A percentile compares a stretch with the other conserved stretches of the same genome.
Conservation (phyloP, 2,888 invertebrate genomes). For the Brenthis hecate region DNA sequence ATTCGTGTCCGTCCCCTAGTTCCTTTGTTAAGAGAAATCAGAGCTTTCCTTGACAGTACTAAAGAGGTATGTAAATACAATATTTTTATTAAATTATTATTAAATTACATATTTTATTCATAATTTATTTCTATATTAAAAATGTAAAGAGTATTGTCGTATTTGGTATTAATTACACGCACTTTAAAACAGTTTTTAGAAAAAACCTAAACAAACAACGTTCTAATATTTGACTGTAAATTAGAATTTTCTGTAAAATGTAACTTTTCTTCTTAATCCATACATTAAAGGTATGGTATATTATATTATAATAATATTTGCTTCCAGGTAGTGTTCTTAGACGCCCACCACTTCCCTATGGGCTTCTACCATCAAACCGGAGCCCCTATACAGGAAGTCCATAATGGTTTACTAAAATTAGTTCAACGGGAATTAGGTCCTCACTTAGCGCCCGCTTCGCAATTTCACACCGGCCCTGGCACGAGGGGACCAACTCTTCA, state of each 20-base stretch:
- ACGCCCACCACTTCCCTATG: constrained; percentile 91
- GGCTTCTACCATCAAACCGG: constrained; percentile 80
- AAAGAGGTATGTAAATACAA: constrained; percentile 79
- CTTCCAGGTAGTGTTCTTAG: constrained; percentile 85
- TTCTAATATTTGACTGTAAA: neutral
- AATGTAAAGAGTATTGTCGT: neutral
- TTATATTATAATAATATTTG: neutral
- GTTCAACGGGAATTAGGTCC: constrained; percentile 81
- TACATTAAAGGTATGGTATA: too few species aligned
- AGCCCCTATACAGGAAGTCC: constrained; percentile 73
- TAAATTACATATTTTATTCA: neutral
- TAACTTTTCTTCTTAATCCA: too few species aligned
- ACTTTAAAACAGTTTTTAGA: too few species aligned
- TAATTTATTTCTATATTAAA: neutral
- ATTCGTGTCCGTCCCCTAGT: constrained; percentile 86
- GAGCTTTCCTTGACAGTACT: constrained; percentile 85
- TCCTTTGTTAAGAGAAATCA: constrained; percentile 86
- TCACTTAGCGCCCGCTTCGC: constrained; percentile 73
- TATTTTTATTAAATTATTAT: neutral
- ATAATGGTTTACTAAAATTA: constrained; percentile 79
- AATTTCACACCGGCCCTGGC: constrained; percentile 64
- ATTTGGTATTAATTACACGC: too few species aligned
- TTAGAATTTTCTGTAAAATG: too few species aligned
- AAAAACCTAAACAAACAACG: too few species aligned
- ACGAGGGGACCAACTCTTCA: constrained; percentile 74